Evolutionary conservation across 2,797 vertebrate genomes (phyloP).

Genomic region (Tinamus major): DNA sequence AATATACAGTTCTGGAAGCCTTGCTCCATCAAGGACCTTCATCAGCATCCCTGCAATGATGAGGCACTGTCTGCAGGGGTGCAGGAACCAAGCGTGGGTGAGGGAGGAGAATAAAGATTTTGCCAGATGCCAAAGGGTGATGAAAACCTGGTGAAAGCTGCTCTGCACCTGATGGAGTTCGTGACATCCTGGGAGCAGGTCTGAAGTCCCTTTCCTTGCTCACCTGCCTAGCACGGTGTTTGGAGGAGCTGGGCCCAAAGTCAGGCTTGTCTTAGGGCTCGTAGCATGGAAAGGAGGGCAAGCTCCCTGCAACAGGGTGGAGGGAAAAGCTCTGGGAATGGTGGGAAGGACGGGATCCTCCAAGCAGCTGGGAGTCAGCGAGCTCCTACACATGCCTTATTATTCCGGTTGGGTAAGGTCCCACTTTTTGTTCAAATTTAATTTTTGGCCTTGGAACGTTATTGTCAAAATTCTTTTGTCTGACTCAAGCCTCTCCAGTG

Average conservation of each 20-base stretch:
- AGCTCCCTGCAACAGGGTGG: conserved; percentile 1
- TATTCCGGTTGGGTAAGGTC: not conserved
- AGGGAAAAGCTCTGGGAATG: not conserved
- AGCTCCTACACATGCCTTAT: not conserved
- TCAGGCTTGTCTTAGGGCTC: not conserved
- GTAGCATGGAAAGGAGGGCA: not conserved
- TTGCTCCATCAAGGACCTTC: not conserved
- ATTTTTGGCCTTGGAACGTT: not conserved
- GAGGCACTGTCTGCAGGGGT: not conserved
- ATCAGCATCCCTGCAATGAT: not conserved
- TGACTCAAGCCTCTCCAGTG: conserved; percentile 28
- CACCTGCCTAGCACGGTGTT: not conserved
- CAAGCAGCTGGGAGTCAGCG: not conserved
- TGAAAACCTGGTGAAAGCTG: not conserved
- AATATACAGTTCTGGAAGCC: rapidly evolving
- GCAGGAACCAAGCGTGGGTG: not conserved
- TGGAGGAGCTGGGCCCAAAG: not conserved
- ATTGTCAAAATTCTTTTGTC: conserved; percentile 33
- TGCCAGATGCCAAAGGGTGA: not conserved
- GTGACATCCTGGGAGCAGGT: rapidly evolving
- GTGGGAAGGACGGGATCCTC: conserved; percentile 32
- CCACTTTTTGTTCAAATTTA: not conserved
- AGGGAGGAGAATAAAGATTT: rapidly evolving
- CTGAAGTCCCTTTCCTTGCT: not conserved
- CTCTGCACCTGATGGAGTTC: not conserved